Evolutionary conservation across 2,888 invertebrate species (phyloP), one percentile per base, ranked within the genome.

Genomic region (Trissonchulus sp.): DNA sequence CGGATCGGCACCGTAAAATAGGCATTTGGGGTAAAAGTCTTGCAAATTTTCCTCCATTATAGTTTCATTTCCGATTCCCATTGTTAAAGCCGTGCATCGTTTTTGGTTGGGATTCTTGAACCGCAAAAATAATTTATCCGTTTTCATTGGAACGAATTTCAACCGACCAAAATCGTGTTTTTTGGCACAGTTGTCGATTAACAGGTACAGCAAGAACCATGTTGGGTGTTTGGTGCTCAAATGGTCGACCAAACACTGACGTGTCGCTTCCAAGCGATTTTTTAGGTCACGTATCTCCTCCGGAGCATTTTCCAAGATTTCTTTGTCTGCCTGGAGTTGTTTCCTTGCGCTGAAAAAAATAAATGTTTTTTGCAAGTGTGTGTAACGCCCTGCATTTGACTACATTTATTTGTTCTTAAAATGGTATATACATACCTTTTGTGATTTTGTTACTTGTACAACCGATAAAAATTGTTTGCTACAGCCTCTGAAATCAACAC

Each of bases 1-100:
- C 1, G 77, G 77, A 35, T 77, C 77, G 33, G 69, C 75, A 8
- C 77, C 77, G 65, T 75, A 77, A 48, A 77, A 77, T 28, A 15
- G 28, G 48, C 60, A 36, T 48, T 68, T 36, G n/a, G 75, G 75
- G 62, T 76, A 63, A 36, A 38, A 35, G 8, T 35, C 35, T 62
- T 76, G 37, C 23, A 76, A 38, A n/a, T 31, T 28, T 68, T 28
- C 1, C 38, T 76, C 76, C 0, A 68, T 60, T 3, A 33, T 68
- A 18, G 38, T 71, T 23, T 76, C 76, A 60, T 76, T 71, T n/a
- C 76, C 76, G 31, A 76, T 69, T 1, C 76, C 76, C 62, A 72
- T 2, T 2, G 72, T 72, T 2, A 72, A 8, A 15, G 23, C 48
- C 8, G 48, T 48, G 23, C 48, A 48, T 8, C 23, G 8, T 23